phyloP scores from a whole-genome alignment of 2,113 vertebrate species.

The Cheilinus undulatus region DNA sequence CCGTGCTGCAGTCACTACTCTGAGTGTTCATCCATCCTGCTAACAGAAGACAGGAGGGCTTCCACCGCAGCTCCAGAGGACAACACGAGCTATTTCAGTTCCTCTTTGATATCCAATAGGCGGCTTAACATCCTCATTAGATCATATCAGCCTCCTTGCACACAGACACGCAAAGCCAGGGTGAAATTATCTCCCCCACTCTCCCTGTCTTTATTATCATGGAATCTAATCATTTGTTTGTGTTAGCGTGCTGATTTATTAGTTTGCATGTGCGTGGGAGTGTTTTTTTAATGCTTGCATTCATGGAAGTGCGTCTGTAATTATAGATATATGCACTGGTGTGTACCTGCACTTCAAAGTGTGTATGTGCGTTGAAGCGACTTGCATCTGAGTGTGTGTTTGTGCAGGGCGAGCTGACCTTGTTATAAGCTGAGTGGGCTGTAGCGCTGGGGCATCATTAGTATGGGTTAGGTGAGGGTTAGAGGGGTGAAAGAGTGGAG shows the following conservation, averaged over 20 bases:
- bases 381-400: constrained; percentile 30
- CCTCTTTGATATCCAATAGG: constrained; percentile 72
- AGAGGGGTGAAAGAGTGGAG: constrained; percentile 40
- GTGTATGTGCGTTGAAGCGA: constrained; percentile 10
- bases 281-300: constrained; percentile 19
- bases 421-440: constrained; percentile 77
- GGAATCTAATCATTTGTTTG: constrained; percentile 59
- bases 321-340: constrained; percentile 22
- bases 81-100: constrained; percentile 69
- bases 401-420: constrained; percentile 70
- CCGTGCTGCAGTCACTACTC: constrained; percentile 47
- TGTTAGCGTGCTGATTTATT: constrained; percentile 25
- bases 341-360: constrained; percentile 15
- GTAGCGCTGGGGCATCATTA: constrained; percentile 73
- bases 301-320: constrained; percentile 7
- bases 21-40: constrained; percentile 50
- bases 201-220: constrained; percentile 47
- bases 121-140: constrained; percentile 73
- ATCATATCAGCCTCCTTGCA: constrained; percentile 54
- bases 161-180: constrained; percentile 22
- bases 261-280: constrained; percentile 30
- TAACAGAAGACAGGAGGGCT: constrained; percentile 59
- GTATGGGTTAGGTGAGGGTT: constrained; percentile 76
- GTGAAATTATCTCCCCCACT: constrained; percentile 54
- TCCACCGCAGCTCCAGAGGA: constrained; percentile 59